A percentile compares a stretch with the other conserved stretches of the same genome.
These are phyloP conservation scores for Autographa pulchrina DNA, from an alignment of 2,888 invertebrate species.

Conservation along the genomic window DNA sequence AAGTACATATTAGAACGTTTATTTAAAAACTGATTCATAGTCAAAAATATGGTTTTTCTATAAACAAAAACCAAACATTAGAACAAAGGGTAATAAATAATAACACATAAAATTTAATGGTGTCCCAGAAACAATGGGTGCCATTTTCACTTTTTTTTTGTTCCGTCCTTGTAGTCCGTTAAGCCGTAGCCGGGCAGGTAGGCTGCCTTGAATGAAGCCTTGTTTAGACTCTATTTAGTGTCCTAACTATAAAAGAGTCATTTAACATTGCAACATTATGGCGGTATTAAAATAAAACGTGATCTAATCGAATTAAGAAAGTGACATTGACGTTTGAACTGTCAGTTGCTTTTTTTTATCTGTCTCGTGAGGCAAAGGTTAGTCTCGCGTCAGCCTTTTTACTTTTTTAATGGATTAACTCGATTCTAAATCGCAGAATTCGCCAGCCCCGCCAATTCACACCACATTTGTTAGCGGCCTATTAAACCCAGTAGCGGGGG, in stretches of 20 bases:
- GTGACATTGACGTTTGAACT: conserved; percentile 5
- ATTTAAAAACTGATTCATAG: conserved; percentile 39
- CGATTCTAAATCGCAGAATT: conserved; percentile 45
- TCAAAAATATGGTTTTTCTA: conserved; percentile 44
- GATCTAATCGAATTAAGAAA: not conserved
- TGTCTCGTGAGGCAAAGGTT: not conserved
- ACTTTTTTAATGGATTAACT: not conserved
- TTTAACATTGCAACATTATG: conserved; percentile 53
- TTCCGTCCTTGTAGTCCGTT: conserved; percentile 74
- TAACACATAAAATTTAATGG: conserved; percentile 73
- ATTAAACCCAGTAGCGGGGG: conserved; percentile 80
- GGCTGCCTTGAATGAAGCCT: conserved; percentile 63
- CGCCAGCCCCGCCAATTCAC: conserved; percentile 68
- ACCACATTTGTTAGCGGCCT: conserved; percentile 79
- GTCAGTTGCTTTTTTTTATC: not conserved
- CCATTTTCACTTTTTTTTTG: conserved; percentile 71
- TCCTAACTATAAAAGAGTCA: conserved; percentile 49
- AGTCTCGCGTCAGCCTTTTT: not conserved
- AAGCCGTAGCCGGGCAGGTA: conserved; percentile 72
- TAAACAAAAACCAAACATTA: conserved; percentile 52
- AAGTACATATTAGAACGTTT: not conserved
- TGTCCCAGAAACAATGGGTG: conserved; percentile 77
- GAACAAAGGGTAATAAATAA: conserved; percentile 78
- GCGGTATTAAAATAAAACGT: conserved; percentile 8
- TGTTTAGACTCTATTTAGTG: conserved; percentile 54